Evolutionary conservation across 2,888 invertebrate genomes (phyloP), one percentile per base, ranked within the genome.

Genomic region (Buathra laborator): DNA sequence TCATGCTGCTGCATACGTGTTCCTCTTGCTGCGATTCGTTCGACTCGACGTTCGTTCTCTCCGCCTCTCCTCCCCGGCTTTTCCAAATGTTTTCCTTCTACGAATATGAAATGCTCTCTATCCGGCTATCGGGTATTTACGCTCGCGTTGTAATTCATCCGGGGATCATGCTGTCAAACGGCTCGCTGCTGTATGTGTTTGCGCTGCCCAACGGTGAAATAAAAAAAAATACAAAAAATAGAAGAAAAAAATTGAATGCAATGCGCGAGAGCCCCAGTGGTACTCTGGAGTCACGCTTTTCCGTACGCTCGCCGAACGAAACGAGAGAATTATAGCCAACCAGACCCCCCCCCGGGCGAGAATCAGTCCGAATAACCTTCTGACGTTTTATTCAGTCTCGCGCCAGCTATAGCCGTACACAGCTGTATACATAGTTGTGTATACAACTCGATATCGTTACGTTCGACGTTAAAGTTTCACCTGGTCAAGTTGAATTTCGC

Each of bases 11-110:
- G 37, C 66, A 62, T 62, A 71, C 79, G 79, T 48, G 56, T 32
- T 64, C 43, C 78, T 70, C 68, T 62, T 62, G 48, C 48, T 46
- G 76, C 76, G 64, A 71, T 80, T 80, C 67, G 43, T 67, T 64
- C 51, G 59, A 53, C 72, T 72, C 71, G 48, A 51, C 66, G 66
- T 51, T 76, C 68, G 62, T 24, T 24, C 48, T 53, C 53, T 80
- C 24, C 76, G 5, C 37, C 37, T 9, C 37, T 37, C 37, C 37
- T 3, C 37, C 37, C 37, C 37, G 37, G 37, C 70, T 75, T 83
- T 83, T 83, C 78, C 71, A 66, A 84, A 84, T 80, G 80, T 79
- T 84, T 84, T 84, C 79, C 84, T 75, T 51, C 71, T 59, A 37
- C 80, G 76, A 80, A 84, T 80, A 84, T 80, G 80, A 80, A 84